phyloP scores from a whole-genome alignment of 2,113 vertebrate species.

The Sitta europaea region DNA sequence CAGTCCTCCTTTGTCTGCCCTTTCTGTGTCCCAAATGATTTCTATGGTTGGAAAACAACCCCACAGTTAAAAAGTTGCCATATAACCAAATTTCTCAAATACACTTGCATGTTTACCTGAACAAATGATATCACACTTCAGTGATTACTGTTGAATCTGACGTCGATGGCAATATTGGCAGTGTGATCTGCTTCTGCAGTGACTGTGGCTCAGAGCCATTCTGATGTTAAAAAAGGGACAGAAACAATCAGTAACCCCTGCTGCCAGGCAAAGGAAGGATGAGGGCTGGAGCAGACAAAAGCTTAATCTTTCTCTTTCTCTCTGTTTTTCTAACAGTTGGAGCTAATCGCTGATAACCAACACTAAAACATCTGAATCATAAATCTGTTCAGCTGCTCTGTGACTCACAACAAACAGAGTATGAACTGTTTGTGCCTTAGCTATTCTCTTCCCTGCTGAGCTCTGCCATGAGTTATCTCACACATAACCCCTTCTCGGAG shows the following conservation, averaged over 20 bases:
- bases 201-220: neutral
- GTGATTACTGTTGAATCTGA: neutral
- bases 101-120: neutral
- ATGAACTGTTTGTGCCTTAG: neutral
- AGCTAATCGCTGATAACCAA: constrained; percentile 26
- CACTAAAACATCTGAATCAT: constrained; percentile 25
- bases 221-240: constrained; percentile 22
- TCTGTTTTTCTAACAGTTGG: constrained; percentile 22
- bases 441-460: neutral
- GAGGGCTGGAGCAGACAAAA: constrained; percentile 22
- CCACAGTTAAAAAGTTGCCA: neutral
- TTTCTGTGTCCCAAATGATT: neutral
- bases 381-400: constrained; percentile 2
- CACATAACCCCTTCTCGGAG: neutral
- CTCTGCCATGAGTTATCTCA: neutral
- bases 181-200: neutral
- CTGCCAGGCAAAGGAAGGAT: constrained; percentile 35
- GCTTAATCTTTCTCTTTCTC: constrained; percentile 45
- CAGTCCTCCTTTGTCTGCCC: neutral
- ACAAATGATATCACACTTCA: neutral
- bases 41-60: neutral
- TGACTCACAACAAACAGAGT: neutral
- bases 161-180: neutral
- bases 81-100: neutral
- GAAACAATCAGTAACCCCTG: constrained; percentile 21